These are phyloP conservation scores for Chalcosyrphus nemorum DNA, from an alignment of 2,888 invertebrate genomes.

Conservation along the genomic window DNA sequence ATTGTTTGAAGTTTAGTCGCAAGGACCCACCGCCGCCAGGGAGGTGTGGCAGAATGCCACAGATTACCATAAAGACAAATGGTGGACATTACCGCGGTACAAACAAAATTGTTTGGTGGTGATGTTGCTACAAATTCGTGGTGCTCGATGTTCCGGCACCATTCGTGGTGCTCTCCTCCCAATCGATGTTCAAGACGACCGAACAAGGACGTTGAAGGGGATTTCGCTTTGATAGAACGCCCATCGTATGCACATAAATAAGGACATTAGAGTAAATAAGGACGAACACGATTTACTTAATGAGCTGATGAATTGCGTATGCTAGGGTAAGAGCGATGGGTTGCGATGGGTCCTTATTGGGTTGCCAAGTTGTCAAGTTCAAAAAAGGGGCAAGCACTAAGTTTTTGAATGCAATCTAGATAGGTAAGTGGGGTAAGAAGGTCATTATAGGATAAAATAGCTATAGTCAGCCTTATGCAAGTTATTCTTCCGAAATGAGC, in stretches of 20 bases:
- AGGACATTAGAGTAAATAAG: constrained; percentile 42
- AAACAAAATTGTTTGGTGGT: constrained; percentile 21
- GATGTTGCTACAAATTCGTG: constrained; percentile 22
- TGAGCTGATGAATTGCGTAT: constrained; percentile 39
- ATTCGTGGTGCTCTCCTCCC: neutral
- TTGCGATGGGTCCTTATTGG: too few relatives aligned
- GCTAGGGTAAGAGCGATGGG: neutral
- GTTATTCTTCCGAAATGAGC: too few relatives aligned
- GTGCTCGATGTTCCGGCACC: neutral
- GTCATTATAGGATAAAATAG: too few relatives aligned
- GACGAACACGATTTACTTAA: constrained; percentile 40
- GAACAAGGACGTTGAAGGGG: neutral
- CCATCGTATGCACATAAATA: constrained; percentile 29
- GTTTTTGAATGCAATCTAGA: too few relatives aligned
- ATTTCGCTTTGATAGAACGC: constrained; percentile 10
- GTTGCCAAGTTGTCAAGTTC: constrained; percentile 28
- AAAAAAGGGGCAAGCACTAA: too few relatives aligned
- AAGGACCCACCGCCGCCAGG: neutral
- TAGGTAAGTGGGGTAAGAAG: too few relatives aligned
- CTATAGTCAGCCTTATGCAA: too few relatives aligned
- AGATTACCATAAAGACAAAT: constrained; percentile 61
- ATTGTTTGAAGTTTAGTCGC: constrained; percentile 25
- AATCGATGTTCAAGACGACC: constrained; percentile 12
- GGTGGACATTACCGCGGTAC: constrained; percentile 35
- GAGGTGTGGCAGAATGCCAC: neutral